A percentile compares a stretch with the other conserved stretches of the same genome.
These are phyloP conservation scores for Leptinotarsa rubiginosa DNA, from an alignment of 2,888 invertebrate species.

Conservation along the genomic window DNA sequence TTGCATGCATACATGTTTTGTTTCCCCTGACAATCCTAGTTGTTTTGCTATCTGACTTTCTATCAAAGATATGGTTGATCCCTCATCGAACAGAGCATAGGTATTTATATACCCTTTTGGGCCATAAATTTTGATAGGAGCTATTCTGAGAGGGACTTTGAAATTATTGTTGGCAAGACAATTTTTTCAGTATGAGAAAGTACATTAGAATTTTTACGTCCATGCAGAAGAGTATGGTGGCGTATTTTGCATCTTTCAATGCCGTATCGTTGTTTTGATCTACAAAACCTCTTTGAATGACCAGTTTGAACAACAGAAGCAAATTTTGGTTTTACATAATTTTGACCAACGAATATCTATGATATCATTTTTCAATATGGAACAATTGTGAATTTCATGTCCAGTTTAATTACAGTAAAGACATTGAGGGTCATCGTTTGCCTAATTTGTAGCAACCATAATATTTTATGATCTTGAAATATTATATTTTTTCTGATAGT, in stretches of 20 bases:
- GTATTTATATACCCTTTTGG: background rate
- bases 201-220: background rate
- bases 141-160: background rate
- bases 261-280: background rate
- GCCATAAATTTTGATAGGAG: background rate
- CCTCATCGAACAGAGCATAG: background rate
- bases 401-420: no score
- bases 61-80: background rate
- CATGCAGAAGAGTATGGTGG: background rate
- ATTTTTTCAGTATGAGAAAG: background rate
- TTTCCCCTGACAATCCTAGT: constrained; percentile 21
- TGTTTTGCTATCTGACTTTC: background rate
- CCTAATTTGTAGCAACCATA: no score
- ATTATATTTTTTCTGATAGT: no score
- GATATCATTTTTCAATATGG: no score
- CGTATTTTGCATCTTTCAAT: background rate
- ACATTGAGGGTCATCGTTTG: no score
- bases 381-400: no score
- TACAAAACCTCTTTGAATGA: background rate
- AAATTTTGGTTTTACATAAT: background rate
- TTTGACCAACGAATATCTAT: no score
- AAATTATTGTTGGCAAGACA: background rate
- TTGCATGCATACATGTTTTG: background rate
- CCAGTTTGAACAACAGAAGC: background rate
- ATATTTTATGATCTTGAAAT: no score